These are phyloP conservation scores for Eudasyphora cyanicolor DNA, from an alignment of 2,888 invertebrate species.

Conservation along the genomic window DNA sequence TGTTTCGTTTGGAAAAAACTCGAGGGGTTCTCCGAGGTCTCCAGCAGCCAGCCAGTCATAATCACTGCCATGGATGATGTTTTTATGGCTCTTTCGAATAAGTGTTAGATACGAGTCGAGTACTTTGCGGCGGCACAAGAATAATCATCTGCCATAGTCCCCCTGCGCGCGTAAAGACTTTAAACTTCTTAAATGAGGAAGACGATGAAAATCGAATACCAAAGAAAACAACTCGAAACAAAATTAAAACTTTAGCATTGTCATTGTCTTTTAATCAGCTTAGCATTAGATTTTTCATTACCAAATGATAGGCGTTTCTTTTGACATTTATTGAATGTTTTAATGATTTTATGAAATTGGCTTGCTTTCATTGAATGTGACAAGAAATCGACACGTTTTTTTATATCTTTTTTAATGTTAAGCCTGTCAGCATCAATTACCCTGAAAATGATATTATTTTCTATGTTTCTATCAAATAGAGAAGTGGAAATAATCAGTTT, in stretches of 20 bases:
- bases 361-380: not conserved
- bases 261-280: constrained; percentile 39
- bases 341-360: constrained; percentile 1
- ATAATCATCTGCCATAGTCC: not conserved
- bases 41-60: not conserved
- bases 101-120: not conserved
- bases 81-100: not conserved
- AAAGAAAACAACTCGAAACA: too few relatives aligned
- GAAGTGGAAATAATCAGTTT: too few relatives aligned
- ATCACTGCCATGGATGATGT: not conserved
- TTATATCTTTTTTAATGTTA: too few relatives aligned
- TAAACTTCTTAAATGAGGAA: not conserved
- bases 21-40: not conserved
- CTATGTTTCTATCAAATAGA: too few relatives aligned
- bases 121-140: too few relatives aligned
- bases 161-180: too few relatives aligned
- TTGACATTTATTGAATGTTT: constrained; percentile 10
- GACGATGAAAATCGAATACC: not conserved
- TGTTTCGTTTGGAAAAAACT: not conserved
- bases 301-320: not conserved
- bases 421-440: too few relatives aligned
- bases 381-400: not conserved
- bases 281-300: constrained; percentile 20
- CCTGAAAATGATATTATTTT: too few relatives aligned
- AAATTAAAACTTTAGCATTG: not conserved